A percentile compares a stretch with the other conserved stretches of the same genome.
These are phyloP conservation scores for Clunio marinus DNA, from an alignment of 2,888 invertebrate genomes.

Conservation along the genomic window DNA sequence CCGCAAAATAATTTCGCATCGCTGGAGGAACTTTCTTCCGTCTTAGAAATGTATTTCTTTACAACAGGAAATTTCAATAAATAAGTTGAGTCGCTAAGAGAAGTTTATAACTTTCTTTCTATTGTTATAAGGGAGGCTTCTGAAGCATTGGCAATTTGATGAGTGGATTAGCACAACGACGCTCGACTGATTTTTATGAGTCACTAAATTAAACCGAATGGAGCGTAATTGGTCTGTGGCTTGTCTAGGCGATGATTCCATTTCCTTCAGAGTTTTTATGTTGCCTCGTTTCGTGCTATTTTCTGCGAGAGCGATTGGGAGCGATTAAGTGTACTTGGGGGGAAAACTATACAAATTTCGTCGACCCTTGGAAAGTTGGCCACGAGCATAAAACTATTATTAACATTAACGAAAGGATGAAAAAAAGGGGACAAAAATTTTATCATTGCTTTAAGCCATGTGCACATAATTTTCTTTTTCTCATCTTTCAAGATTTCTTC, in stretches of 20 bases:
- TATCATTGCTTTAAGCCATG: neutral
- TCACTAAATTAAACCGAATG: neutral
- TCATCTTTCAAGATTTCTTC: neutral
- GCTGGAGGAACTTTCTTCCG: too few species aligned
- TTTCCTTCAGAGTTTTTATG: neutral
- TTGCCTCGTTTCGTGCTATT: neutral
- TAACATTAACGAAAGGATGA: too few species aligned
- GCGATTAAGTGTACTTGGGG: neutral
- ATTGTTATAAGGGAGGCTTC: neutral
- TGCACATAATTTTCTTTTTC: neutral
- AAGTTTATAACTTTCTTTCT: neutral
- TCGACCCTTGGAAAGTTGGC: neutral
- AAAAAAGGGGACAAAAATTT: neutral
- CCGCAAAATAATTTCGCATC: too few species aligned
- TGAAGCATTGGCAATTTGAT: neutral
- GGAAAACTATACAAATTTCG: neutral
- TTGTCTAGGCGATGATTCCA: neutral
- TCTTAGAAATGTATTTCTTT: too few species aligned
- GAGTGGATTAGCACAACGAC: neutral
- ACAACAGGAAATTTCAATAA: too few species aligned
- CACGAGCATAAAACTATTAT: neutral
- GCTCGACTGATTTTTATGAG: neutral
- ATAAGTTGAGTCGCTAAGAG: too few species aligned
- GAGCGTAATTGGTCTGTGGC: slow-evolving; percentile 6
- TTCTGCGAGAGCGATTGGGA: neutral